A percentile compares a stretch with the other conserved stretches of the same genome.
Conservation (phyloP, 2,113 vertebrate genomes). For the Kryptolebias marmoratus region DNA sequence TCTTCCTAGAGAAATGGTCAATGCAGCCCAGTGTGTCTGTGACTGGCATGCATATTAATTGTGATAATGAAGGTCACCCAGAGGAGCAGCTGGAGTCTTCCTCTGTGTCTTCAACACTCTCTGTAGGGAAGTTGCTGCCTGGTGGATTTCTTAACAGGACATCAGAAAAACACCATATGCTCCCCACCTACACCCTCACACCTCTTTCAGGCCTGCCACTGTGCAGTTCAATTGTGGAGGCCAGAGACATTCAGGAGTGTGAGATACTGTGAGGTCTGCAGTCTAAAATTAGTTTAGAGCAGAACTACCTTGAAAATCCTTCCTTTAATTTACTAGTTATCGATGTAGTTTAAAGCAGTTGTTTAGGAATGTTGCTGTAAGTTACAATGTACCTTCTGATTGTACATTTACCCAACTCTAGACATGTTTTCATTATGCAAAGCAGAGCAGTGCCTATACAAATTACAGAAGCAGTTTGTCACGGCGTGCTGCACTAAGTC, state of each 20-base stretch:
- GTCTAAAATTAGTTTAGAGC: not conserved
- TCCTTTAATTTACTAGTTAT: too few relatives aligned
- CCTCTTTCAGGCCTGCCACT: constrained; percentile 40
- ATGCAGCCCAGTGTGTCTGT: constrained; percentile 35
- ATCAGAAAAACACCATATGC: constrained; percentile 74
- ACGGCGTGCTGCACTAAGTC: not conserved
- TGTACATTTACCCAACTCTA: not conserved
- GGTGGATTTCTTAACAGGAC: constrained; percentile 55
- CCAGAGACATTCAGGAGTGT: constrained; percentile 10
- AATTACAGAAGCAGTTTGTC: not conserved
- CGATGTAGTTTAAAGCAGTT: too few relatives aligned
- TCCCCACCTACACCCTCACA: constrained; percentile 56
- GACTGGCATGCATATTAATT: constrained; percentile 79
- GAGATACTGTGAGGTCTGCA: constrained; percentile 1
- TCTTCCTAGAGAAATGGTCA: constrained; percentile 16
- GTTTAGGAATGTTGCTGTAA: not conserved
- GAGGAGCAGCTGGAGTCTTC: constrained; percentile 72
- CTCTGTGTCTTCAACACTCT: constrained; percentile 70
- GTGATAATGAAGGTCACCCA: constrained; percentile 79
- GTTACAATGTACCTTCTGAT: not conserved
- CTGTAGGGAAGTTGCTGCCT: constrained; percentile 56
- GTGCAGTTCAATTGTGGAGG: constrained; percentile 32
- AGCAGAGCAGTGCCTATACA: not conserved
- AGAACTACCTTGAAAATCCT: not conserved
- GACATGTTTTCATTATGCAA: not conserved